phyloP scores from a whole-genome alignment of 2,113 vertebrate genomes.

The Dasyurus viverrinus region DNA sequence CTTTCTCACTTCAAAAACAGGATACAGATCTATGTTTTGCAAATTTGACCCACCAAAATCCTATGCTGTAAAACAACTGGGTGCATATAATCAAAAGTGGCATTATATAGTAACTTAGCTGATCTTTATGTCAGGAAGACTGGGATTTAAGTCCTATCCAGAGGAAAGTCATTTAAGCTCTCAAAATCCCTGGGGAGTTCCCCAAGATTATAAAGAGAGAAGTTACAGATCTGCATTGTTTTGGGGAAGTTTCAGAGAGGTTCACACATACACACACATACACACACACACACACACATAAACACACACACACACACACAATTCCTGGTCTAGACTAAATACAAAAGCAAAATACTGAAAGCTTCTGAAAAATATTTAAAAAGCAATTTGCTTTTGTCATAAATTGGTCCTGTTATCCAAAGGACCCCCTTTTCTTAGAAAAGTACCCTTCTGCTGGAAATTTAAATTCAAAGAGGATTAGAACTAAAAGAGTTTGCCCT shows the following conservation, averaged over 20 bases:
- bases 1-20: slow-evolving; percentile 37
- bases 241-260: neutral
- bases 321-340: neutral
- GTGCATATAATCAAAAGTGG: neutral
- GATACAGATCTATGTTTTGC: slow-evolving; percentile 7
- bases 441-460: neutral
- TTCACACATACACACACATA: neutral
- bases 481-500: neutral
- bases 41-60: slow-evolving; percentile 19
- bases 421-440: neutral
- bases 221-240: neutral
- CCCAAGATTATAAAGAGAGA: neutral
- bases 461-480: neutral
- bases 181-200: neutral
- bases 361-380: neutral
- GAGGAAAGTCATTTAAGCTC: neutral
- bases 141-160: neutral
- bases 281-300: too few species aligned
- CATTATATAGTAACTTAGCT: neutral
- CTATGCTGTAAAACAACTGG: neutral
- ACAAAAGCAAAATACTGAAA: neutral
- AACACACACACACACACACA: too few species aligned
- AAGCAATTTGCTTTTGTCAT: neutral
- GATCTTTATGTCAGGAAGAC: neutral
- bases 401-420: neutral